phyloP scores from a whole-genome alignment of 1,140 invertebrate species.

The Grapholita molesta region DNA sequence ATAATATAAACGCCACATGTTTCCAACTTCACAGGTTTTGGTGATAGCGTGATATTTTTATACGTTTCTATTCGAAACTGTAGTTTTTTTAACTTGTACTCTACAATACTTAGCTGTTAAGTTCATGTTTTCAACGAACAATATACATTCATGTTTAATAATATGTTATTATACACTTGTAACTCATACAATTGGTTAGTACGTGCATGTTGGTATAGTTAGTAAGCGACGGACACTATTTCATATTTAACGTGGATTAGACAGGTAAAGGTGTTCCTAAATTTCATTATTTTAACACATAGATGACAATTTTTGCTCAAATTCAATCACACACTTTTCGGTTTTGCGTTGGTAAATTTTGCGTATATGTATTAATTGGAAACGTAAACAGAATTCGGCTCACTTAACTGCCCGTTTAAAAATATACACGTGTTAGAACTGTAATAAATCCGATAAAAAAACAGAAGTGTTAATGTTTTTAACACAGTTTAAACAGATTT shows the following conservation, averaged over 20 bases:
- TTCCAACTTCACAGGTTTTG: conserved; percentile 46
- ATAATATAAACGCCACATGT: background rate
- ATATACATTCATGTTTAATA: conserved; percentile 21
- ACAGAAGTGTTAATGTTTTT: too few species aligned
- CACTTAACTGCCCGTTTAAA: too few species aligned
- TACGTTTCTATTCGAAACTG: conserved; percentile 39
- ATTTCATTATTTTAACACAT: background rate
- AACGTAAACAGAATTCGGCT: too few species aligned
- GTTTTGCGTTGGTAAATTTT: too few species aligned
- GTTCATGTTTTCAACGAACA: conserved; percentile 62
- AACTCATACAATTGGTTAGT: background rate
- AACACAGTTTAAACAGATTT: background rate
- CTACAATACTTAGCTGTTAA: conserved; percentile 42
- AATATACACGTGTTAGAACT: too few species aligned
- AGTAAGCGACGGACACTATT: background rate
- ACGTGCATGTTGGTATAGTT: conserved; percentile 1
- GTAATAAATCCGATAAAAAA: too few species aligned
- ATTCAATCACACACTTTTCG: too few species aligned
- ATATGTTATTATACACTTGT: conserved; percentile 5
- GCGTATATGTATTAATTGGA: too few species aligned
- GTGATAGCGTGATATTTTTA: conserved; percentile 68
- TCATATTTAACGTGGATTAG: background rate
- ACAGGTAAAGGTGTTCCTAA: background rate
- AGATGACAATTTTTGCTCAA: too few species aligned
- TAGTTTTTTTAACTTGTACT: conserved; percentile 50